Evolutionary conservation across 35 echinoderm and acorn worm genomes (phyloP).

Genomic region (Apostichopus japonicus): DNA sequence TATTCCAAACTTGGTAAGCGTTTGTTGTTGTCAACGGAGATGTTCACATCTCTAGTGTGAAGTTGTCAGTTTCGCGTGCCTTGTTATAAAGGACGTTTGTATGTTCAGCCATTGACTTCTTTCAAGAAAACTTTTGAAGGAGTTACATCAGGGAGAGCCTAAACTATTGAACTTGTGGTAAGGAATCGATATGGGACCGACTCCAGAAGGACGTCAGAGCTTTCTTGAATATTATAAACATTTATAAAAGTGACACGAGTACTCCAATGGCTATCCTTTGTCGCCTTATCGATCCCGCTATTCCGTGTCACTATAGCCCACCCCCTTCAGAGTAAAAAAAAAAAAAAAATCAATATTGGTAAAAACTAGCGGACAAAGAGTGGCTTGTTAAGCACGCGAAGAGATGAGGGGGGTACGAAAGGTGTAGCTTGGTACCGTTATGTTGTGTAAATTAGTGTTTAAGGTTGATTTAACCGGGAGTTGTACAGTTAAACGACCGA

Average conservation of each 20-base stretch:
- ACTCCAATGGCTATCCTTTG: background rate
- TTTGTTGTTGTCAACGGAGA: too few species aligned
- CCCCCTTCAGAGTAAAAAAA: background rate
- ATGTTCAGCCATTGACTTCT: too few species aligned
- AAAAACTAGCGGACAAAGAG: background rate
- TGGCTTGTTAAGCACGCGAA: background rate
- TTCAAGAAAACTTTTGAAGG: too few species aligned
- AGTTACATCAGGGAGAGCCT: background rate
- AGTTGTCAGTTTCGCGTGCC: too few species aligned
- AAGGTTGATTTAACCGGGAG: background rate
- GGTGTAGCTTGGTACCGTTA: too few species aligned
- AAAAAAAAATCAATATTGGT: background rate
- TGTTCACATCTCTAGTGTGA: too few species aligned
- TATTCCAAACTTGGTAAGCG: too few species aligned
- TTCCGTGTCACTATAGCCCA: background rate
- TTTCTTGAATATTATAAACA: background rate
- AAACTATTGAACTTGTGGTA: background rate
- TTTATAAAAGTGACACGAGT: background rate
- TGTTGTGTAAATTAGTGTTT: background rate
- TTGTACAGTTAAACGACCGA: background rate
- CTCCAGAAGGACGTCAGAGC: background rate
- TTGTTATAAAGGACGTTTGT: too few species aligned
- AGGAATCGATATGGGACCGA: background rate
- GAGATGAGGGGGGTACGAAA: too few species aligned
- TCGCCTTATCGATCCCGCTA: background rate